These are phyloP conservation scores for Morinoia aosen DNA, from an alignment of 2,888 invertebrate species.

Conservation along the genomic window DNA sequence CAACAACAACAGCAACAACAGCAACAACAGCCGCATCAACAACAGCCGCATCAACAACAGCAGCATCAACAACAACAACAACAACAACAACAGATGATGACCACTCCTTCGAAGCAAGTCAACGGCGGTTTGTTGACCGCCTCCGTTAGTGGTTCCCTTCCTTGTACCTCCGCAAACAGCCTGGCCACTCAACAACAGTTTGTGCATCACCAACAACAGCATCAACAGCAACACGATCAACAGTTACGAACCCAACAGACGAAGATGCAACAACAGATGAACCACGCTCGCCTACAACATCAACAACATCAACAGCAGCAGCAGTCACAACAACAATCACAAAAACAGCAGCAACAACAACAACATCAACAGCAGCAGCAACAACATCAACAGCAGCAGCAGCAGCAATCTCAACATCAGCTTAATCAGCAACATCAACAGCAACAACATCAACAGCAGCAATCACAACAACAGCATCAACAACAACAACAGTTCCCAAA, in stretches of 20 bases:
- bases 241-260: not conserved
- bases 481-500: slow-evolving; percentile 14
- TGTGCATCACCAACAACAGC: slow-evolving; percentile 13
- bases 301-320: not conserved
- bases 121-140: not conserved
- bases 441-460: slow-evolving; percentile 12
- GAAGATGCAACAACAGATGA: not conserved
- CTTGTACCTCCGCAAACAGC: not conserved
- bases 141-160: not conserved
- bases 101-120: not conserved
- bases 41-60: not conserved
- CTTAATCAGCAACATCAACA: not conserved
- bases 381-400: not conserved
- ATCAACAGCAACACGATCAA: not conserved
- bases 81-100: not conserved
- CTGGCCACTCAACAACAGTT: not conserved
- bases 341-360: not conserved
- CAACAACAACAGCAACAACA: too few species aligned
- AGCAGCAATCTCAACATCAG: not conserved
- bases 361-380: not conserved
- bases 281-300: not conserved
- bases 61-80: not conserved
- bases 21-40: slow-evolving; percentile 2
- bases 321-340: not conserved
- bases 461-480: not conserved